phyloP scores from a whole-genome alignment of 2,797 vertebrate genomes.

The Oryzias sinensis region DNA sequence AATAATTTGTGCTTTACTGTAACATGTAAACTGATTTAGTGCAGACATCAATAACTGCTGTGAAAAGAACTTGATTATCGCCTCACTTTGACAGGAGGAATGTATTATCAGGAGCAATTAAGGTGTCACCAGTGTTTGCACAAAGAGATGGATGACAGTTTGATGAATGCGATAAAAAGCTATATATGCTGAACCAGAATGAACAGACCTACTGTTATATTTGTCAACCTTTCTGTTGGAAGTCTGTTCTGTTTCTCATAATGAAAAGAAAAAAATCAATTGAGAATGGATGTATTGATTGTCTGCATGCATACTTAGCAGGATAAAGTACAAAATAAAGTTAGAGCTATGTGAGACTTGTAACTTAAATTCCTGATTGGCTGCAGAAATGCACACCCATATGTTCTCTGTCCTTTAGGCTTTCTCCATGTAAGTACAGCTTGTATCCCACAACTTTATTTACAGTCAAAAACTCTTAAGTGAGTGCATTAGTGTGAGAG shows the following conservation, averaged over 20 bases:
- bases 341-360: conserved; percentile 24
- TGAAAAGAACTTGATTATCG: conserved; percentile 70
- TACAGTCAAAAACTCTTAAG: conserved; percentile 73
- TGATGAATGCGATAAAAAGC: conserved; percentile 71
- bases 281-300: not conserved
- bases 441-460: conserved; percentile 74
- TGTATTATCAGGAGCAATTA: conserved; percentile 77
- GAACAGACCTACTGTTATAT: conserved; percentile 54
- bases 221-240: conserved; percentile 39
- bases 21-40: conserved; percentile 40
- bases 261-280: conserved; percentile 1
- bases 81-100: conserved; percentile 68
- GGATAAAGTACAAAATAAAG: conserved; percentile 15
- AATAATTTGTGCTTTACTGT: conserved; percentile 12
- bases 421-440: conserved; percentile 60
- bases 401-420: conserved; percentile 55
- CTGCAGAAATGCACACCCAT: conserved; percentile 56
- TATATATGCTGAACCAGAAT: conserved; percentile 66
- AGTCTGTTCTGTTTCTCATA: conserved; percentile 19
- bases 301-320: conserved; percentile 1
- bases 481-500: conserved; percentile 67
- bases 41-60: conserved; percentile 49
- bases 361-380: conserved; percentile 57
- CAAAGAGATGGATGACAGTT: conserved; percentile 71
- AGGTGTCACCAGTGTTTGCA: conserved; percentile 65